phyloP scores from a whole-genome alignment of 2,113 vertebrate genomes.

The Eclectus roratus region DNA sequence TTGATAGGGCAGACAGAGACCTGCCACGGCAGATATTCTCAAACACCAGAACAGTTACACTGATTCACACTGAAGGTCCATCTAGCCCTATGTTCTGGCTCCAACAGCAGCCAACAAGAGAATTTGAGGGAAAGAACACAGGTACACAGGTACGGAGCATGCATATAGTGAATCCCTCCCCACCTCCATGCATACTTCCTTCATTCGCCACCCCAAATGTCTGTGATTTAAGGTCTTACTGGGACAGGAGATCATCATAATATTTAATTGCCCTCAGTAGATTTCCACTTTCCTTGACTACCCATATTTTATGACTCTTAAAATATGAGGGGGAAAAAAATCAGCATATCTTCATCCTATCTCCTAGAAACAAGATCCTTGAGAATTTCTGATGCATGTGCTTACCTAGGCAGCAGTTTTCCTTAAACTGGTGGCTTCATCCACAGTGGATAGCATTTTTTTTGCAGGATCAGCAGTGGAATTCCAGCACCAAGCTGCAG shows the following conservation, averaged over 20 bases:
- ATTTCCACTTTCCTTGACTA: background rate
- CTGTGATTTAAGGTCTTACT: background rate
- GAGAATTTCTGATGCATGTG: background rate
- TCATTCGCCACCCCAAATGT: background rate
- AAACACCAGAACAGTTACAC: background rate
- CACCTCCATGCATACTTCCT: background rate
- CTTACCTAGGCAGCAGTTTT: background rate
- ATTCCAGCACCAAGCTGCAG: background rate
- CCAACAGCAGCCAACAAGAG: background rate
- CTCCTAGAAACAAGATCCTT: background rate
- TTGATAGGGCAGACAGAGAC: background rate
- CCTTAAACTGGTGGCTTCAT: background rate
- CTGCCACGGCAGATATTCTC: background rate
- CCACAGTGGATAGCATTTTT: background rate
- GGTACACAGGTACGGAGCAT: background rate
- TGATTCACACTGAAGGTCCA: background rate
- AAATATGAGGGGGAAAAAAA: background rate
- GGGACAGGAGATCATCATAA: background rate
- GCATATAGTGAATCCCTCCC: background rate
- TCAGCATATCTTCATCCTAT: background rate
- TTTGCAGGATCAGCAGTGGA: background rate
- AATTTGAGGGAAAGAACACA: background rate
- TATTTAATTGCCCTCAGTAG: background rate
- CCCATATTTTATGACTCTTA: background rate
- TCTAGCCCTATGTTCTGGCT: background rate